phyloP scores from a whole-genome alignment of 2,113 vertebrate genomes.

The Pangasianodon gigas region DNA sequence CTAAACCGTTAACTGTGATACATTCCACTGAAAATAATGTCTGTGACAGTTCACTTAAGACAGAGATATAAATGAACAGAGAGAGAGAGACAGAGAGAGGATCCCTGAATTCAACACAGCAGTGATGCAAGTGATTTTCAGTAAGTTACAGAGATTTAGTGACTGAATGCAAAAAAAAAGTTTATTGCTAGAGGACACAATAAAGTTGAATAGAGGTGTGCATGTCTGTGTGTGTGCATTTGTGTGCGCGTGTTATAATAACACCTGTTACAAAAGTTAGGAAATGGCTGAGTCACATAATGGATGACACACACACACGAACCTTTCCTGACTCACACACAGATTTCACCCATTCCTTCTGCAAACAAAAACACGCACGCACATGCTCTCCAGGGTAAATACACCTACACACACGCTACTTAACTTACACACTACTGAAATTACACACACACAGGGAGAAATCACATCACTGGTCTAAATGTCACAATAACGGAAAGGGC shows the following conservation, averaged over 20 bases:
- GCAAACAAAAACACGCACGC: constrained; percentile 34
- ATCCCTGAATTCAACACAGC: neutral
- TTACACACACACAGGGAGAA: neutral
- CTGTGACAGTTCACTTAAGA: neutral
- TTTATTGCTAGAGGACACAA: neutral
- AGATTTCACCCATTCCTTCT: constrained; percentile 19
- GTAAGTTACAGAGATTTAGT: neutral
- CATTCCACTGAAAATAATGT: too few species aligned
- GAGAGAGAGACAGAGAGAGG: neutral
- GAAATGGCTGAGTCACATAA: constrained; percentile 25
- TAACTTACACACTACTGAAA: neutral
- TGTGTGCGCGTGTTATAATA: neutral
- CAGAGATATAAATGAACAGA: neutral
- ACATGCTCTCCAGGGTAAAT: constrained; percentile 24
- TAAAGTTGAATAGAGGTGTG: neutral
- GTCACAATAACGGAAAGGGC: neutral
- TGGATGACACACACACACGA: constrained; percentile 14
- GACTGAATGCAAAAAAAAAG: neutral
- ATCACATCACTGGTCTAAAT: constrained; percentile 6
- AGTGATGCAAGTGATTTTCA: neutral
- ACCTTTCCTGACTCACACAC: constrained; percentile 6
- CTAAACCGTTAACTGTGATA: too few species aligned
- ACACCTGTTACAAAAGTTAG: constrained; percentile 29
- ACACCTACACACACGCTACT: constrained; percentile 17
- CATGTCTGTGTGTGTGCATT: constrained; percentile 7